Base-by-base conservation (phyloP, 2,888 invertebrate genomes). In the Pandemis cinnamomeana region DNA sequence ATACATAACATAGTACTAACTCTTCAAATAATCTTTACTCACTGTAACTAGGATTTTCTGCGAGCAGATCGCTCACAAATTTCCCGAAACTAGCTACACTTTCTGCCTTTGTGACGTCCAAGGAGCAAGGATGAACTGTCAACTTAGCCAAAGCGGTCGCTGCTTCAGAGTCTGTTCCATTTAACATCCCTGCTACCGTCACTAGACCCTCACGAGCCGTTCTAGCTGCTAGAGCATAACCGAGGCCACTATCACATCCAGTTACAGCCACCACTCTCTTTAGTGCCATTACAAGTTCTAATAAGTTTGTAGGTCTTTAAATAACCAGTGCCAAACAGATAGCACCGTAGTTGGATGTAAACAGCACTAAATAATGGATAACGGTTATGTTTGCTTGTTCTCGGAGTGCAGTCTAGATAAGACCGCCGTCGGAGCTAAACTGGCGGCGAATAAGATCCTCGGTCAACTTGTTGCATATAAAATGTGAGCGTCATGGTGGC, bases 181-280 rank as follows among this genome's bases (percentile, higher is more conserved):
- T 64, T 7, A 73, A 7, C 88, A 97, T 97, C 63, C 97, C 97
- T 15, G 98, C 98, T 51, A 98, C 92, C 1, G 98, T 98, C 4
- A 96, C 95, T 78, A 97, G 94, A 0, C 97, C 97, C 80, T 95
- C 91, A 6, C 95, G 90, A 7, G 94, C 94, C 7, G 95, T 89
- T 78, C 96, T 95, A 36, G 96, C 93, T 0, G 97, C 96, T 66
- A 97, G 86, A 2, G 96, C 96, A 89, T 95, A 97, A 71, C 98
- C 98, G 15, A 98, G 94, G 3, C 98, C 98, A 73, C 97, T 97
- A 89, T 98, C 98, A 86, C 98, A 98, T 60, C 98, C 98, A 7
- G 97, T 97, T 79, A 98, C 96, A 20, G 97, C 94, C 55, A 96
- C 92, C 3, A 96, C 94, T 72, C 89, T 89, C 67, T 87, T 78